phyloP scores from a whole-genome alignment of 2,113 vertebrate genomes.

The Amblyopsis rosae region DNA sequence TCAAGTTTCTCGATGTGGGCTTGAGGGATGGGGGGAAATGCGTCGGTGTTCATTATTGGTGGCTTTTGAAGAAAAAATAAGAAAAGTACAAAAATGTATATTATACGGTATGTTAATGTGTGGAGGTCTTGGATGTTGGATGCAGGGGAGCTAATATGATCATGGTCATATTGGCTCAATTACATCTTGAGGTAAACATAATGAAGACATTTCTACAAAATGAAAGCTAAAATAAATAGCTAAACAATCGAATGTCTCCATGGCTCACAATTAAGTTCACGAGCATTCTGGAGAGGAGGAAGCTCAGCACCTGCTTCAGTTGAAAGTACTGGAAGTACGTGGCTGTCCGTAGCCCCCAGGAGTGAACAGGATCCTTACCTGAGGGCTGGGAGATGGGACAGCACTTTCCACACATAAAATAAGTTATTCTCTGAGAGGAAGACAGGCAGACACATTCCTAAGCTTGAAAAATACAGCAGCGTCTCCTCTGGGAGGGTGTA shows the following conservation, averaged over 20 bases:
- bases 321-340: constrained; percentile 22
- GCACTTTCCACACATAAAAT: constrained; percentile 57
- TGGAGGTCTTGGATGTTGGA: constrained; percentile 42
- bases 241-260: constrained; percentile 35
- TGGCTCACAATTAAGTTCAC: constrained; percentile 31
- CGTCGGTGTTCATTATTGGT: constrained; percentile 74
- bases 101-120: constrained; percentile 24
- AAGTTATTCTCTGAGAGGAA: constrained; percentile 26
- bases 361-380: constrained; percentile 45
- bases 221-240: not conserved
- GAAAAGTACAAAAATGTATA: constrained; percentile 27
- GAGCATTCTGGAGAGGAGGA: constrained; percentile 22
- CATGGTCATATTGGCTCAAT: constrained; percentile 1
- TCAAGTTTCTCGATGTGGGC: constrained; percentile 77
- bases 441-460: constrained; percentile 47
- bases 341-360: constrained; percentile 24
- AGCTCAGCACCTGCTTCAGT: constrained; percentile 24
- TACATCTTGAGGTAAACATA: constrained; percentile 14
- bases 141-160: constrained; percentile 9
- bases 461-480: constrained; percentile 27
- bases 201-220: constrained; percentile 45
- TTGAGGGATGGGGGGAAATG: constrained; percentile 65
- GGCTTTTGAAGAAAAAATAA: constrained; percentile 70
- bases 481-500: constrained; percentile 35
- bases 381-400: constrained; percentile 48